Evolutionary conservation across 1,140 invertebrate species (phyloP), one percentile per base, ranked within the genome.

Genomic region (Achroia grisella): DNA sequence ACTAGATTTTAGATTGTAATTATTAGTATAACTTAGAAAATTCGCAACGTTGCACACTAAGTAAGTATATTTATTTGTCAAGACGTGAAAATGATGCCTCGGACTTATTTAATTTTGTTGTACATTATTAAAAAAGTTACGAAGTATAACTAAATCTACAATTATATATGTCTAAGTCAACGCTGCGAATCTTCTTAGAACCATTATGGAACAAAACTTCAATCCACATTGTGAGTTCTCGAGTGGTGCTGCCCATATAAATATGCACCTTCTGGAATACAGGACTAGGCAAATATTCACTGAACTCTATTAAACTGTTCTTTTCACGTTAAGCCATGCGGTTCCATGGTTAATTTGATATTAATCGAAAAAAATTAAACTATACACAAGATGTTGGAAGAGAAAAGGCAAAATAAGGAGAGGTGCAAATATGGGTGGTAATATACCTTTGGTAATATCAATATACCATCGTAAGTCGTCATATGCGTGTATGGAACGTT

Each of bases 221-320:
- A 65, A 56, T 17, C 79, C 78, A 84, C 76, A 56, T 68, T 73
- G 80, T 82, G 84, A 86, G 84, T 73, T 62, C 56, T 63, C 52
- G 79, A 79, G 57, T 78, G 81, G 82, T 86, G 82, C 84, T 86
- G 82, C 82, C 83, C 84, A 62, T 66, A 17, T 44, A 58, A 60
- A 65, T 56, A 50, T 39, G 66, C 73, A 76, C 68, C 71, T 66
- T 63, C 44, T 36, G 44, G 39, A 47, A 37, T 36, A 52, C 39
- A 52, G 31, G 54, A 62, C 49, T 50, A 50, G 49, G 48, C 56
- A 49, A 56, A 60, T 57, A 52, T 64, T 56, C 17, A 59, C 53
- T 65, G 50, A 63, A 59, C 31, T 68, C 50, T 62, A 69, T 27
- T 27, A 56, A 57, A 65, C 43, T 49, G 13, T 27, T 68, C 71